Evolutionary conservation across 2,888 invertebrate genomes (phyloP).

Genomic region (Cephus rjabovi): DNA sequence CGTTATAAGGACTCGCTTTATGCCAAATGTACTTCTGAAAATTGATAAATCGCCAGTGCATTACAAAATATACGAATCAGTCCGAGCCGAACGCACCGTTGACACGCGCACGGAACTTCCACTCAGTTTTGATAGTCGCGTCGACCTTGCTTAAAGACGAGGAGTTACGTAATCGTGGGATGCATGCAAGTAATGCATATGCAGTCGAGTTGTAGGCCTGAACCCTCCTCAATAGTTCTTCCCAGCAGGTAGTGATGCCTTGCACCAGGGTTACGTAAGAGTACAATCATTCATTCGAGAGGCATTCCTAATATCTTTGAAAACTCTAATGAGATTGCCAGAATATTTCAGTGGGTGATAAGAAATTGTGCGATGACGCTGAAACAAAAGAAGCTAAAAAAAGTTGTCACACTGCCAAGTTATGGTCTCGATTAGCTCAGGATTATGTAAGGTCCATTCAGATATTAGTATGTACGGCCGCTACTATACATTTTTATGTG

Average conservation of each 20-base stretch:
- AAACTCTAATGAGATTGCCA: too few relatives aligned
- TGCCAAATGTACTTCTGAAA: not conserved
- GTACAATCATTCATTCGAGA: not conserved
- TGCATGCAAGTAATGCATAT: not conserved
- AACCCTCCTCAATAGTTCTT: not conserved
- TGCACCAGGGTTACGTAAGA: not conserved
- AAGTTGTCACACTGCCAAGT: not conserved
- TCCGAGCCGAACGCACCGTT: not conserved
- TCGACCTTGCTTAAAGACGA: conserved; percentile 2
- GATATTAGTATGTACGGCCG: conserved; percentile 41
- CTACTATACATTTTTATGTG: conserved; percentile 38
- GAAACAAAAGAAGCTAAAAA: too few relatives aligned
- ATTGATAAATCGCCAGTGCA: not conserved
- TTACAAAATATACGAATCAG: not conserved
- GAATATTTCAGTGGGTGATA: too few relatives aligned
- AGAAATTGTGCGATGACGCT: too few relatives aligned
- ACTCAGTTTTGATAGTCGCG: not conserved
- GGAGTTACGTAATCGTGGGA: not conserved
- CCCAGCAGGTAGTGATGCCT: not conserved
- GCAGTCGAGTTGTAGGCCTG: not conserved
- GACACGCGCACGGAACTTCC: not conserved
- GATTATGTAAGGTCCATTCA: conserved; percentile 39
- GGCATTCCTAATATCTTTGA: not conserved
- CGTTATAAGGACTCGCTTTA: not conserved
- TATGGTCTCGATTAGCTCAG: not conserved